Percentiles rank a stretch among this genome's conserved stretches.
Evolutionary conservation across 53 echinoderm and acorn worm genomes (phyloP).

Genomic region (Paelopatides confundens): DNA sequence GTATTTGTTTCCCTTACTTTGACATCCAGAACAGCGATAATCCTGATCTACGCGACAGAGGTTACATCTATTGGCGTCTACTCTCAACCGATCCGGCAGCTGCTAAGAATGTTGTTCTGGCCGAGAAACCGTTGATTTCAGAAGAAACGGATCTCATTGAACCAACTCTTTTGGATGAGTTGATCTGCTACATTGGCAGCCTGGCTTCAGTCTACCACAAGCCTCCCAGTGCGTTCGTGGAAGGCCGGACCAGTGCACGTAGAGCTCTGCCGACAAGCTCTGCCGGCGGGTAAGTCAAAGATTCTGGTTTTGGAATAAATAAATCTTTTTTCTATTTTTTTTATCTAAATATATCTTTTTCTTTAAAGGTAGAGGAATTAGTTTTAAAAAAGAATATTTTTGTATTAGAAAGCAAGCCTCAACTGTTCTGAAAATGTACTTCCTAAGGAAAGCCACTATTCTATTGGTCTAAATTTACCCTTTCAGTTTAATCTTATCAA

Average conservation of each 20-base stretch:
- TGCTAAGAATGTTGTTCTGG: conserved; percentile 95
- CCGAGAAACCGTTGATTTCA: conserved; percentile 98
- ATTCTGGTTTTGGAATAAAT: no score
- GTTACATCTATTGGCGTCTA: conserved; percentile 99
- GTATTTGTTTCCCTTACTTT: neutral
- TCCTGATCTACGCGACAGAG: conserved; percentile 96
- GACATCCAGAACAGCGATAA: conserved; percentile 91
- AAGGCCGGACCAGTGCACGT: conserved; percentile 84
- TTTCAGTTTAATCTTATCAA: no score
- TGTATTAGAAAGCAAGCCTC: no score
- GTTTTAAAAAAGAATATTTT: no score
- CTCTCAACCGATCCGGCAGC: conserved; percentile 96
- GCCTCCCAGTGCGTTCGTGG: conserved; percentile 97
- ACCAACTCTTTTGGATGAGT: conserved; percentile 94
- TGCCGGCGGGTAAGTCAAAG: conserved; percentile 77
- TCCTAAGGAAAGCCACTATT: no score
- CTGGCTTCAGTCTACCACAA: conserved; percentile 99
- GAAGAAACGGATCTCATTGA: conserved; percentile 99
- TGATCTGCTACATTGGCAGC: conserved; percentile 99
- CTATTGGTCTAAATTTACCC: no score
- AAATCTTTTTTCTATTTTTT: no score
- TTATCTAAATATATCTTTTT: no score
- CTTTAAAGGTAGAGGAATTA: no score
- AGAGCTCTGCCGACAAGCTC: conserved; percentile 82
- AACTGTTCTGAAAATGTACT: no score